These are phyloP conservation scores for Varanus salvator DNA, from an alignment of 2,113 vertebrate genomes.

Conservation along the genomic window DNA sequence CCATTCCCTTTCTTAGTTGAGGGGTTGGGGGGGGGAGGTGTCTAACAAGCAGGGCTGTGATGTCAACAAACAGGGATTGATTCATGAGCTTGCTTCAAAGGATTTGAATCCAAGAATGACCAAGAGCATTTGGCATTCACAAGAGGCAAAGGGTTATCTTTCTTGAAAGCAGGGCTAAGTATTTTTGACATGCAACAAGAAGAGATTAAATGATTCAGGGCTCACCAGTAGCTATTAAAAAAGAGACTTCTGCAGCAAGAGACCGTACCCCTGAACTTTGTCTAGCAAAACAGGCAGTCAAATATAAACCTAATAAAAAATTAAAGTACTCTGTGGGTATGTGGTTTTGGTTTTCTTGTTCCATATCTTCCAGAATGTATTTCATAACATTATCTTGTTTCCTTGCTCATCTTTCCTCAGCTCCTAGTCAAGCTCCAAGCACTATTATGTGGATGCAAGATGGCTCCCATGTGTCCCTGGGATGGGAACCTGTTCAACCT, in stretches of 20 bases:
- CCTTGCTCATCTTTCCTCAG: slow-evolving; percentile 69
- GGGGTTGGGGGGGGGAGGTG: not conserved
- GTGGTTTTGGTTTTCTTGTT: fast-evolving
- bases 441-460: slow-evolving; percentile 95
- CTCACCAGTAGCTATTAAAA: slow-evolving; percentile 59
- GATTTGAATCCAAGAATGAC: slow-evolving; percentile 55
- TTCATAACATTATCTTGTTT: slow-evolving; percentile 2
- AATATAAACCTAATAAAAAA: slow-evolving; percentile 3
- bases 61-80: slow-evolving; percentile 18
- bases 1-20: slow-evolving; percentile 1
- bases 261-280: slow-evolving; percentile 25
- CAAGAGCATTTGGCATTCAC: slow-evolving; percentile 50
- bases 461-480: slow-evolving; percentile 90
- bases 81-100: slow-evolving; percentile 33
- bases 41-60: slow-evolving; percentile 24
- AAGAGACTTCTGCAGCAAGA: slow-evolving; percentile 43
- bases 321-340: not conserved
- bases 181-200: slow-evolving; percentile 44
- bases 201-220: slow-evolving; percentile 57
- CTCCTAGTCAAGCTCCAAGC: slow-evolving; percentile 88
- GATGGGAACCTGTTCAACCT: slow-evolving; percentile 91
- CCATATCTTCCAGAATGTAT: not conserved
- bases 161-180: slow-evolving; percentile 58
- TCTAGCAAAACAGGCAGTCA: slow-evolving; percentile 22
- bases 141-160: slow-evolving; percentile 56